Percentiles rank a stretch among this genome's conserved stretches.
phyloP scores from a whole-genome alignment of 2,113 vertebrate species.

The Oenanthe oenanthe region DNA sequence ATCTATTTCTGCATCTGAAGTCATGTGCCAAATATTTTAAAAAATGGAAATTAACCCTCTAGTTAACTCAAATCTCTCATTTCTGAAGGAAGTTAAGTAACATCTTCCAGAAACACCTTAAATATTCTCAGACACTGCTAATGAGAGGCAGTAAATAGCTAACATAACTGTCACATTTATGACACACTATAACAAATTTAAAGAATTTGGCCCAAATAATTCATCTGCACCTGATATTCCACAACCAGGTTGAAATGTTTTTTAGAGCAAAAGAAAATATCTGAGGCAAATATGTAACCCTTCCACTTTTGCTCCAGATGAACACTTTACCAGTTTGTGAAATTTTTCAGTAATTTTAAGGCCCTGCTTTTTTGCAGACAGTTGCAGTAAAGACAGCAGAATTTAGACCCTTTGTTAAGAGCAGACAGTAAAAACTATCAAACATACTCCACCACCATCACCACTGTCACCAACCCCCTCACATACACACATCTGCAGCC shows the following conservation, averaged over 20 bases:
- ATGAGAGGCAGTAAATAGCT: neutral
- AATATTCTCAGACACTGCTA: neutral
- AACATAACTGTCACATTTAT: neutral
- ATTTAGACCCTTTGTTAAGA: neutral
- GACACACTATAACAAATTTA: neutral
- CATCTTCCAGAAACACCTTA: neutral
- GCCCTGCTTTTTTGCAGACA: neutral
- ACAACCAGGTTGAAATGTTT: neutral
- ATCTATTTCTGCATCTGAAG: neutral
- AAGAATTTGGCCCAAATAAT: neutral
- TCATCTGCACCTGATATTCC: neutral
- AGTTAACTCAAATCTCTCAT: neutral
- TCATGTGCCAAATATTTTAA: neutral
- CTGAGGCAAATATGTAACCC: neutral
- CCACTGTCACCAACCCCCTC: neutral
- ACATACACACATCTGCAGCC: neutral
- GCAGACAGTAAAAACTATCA: neutral
- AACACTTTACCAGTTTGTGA: neutral
- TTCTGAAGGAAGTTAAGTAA: neutral
- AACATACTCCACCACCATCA: neutral
- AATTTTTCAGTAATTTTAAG: neutral
- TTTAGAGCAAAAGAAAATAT: neutral
- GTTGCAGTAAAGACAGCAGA: neutral
- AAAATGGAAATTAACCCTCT: neutral
- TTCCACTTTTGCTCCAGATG: neutral